Conservation (phyloP, 2,797 vertebrate genomes). For the Sebastes minor region DNA sequence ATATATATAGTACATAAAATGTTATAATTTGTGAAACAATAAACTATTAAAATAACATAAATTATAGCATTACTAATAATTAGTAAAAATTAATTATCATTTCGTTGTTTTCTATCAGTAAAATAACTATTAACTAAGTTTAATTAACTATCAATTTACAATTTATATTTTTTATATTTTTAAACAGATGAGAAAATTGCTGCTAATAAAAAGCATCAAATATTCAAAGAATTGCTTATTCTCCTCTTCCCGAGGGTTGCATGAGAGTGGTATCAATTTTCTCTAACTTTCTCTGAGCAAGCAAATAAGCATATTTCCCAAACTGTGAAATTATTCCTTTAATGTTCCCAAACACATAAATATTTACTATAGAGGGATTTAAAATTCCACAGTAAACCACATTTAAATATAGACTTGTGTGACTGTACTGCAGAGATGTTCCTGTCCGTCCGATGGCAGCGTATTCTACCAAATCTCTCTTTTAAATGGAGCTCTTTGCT, state of each 20-base stretch:
- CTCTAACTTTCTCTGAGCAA: neutral
- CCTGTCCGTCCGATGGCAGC: neutral
- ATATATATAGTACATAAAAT: too few species aligned
- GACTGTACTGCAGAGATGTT: neutral
- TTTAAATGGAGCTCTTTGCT: neutral
- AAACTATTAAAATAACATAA: too few species aligned
- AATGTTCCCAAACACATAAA: neutral
- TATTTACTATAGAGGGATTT: neutral
- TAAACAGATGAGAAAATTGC: neutral
- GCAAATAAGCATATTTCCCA: neutral
- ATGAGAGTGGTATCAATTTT: neutral
- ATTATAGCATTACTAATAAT: too few species aligned
- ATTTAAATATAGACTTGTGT: neutral
- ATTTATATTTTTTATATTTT: neutral
- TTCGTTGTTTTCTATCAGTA: too few species aligned
- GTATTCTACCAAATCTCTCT: neutral
- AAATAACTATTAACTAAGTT: too few species aligned
- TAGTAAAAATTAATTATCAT: too few species aligned
- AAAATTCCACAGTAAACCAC: neutral
- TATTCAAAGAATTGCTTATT: neutral
- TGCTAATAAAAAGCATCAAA: neutral
- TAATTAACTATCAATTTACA: too few species aligned
- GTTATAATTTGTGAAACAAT: too few species aligned
- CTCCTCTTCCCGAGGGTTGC: neutral
- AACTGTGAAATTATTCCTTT: neutral